A percentile compares a stretch with the other conserved stretches of the same genome.
Conservation (phyloP, 2,888 invertebrate genomes). For the Chrysina gloriosa region DNA sequence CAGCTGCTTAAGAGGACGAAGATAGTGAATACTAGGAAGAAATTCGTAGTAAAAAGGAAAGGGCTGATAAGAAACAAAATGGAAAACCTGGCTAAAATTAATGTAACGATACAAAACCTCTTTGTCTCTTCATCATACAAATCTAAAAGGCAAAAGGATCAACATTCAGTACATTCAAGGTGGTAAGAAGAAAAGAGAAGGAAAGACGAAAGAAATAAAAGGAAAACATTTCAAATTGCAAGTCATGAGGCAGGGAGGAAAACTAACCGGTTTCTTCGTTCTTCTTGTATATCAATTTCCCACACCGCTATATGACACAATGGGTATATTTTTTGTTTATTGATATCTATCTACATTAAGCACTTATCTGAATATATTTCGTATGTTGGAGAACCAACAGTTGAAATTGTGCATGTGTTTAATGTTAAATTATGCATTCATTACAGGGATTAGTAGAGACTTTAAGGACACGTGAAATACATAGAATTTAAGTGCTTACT, state of each 20-base stretch:
- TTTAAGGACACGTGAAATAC: too few relatives aligned
- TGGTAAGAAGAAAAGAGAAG: conserved; percentile 59
- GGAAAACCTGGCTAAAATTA: neutral
- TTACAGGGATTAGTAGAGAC: too few relatives aligned
- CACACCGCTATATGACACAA: too few relatives aligned
- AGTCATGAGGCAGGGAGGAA: conserved; percentile 63
- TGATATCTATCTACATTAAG: too few relatives aligned
- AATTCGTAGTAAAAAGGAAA: conserved; percentile 19
- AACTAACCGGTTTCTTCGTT: conserved; percentile 61
- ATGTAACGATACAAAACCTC: conserved; percentile 60
- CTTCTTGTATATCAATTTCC: too few relatives aligned
- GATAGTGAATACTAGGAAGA: conserved; percentile 45
- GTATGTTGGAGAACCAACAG: too few relatives aligned
- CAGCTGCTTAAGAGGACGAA: conserved; percentile 40
- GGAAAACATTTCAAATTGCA: conserved; percentile 65
- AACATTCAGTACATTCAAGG: conserved; percentile 64
- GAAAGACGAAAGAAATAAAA: conserved; percentile 58
- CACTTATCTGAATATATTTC: too few relatives aligned
- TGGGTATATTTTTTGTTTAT: too few relatives aligned
- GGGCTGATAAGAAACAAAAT: conserved; percentile 29
- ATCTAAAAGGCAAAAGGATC: conserved; percentile 62
- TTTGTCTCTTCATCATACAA: conserved; percentile 63
- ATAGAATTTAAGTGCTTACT: too few relatives aligned
- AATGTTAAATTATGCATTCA: too few relatives aligned
- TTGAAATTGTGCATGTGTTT: too few relatives aligned